Evolutionary conservation across 2,113 vertebrate genomes (phyloP), one percentile per base, ranked within the genome.

Genomic region (Hydrolagus affinis): DNA sequence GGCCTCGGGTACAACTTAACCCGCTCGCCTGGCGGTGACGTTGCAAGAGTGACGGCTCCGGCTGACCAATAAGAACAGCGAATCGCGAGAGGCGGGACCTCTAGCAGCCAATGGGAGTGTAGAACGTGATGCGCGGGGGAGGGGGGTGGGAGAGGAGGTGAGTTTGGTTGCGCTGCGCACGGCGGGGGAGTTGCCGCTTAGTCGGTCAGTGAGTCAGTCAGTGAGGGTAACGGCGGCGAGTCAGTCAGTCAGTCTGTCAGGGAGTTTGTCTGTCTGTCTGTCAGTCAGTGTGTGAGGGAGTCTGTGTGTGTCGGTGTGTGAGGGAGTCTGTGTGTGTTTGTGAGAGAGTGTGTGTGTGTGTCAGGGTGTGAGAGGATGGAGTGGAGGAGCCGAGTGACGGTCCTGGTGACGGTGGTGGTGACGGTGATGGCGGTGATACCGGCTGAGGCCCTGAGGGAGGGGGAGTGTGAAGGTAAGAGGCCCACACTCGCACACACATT

Each of bases 391-490:
- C 93, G 95, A 6, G 44, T 44, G 44, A 6, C 44, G 87, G 95
- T 93, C 21, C 88, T 97, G 60, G 94, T 92, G 25, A 88, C 97
- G 75, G 88, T 91, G 1, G 88, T 97, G 86, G 85, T 96, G 68
- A 93, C 93, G 0, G 44, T 91, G 32, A 88, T 98, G 85, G 88
- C 91, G 1, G 88, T 96, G 86, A 85, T 96, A 59, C 94, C 93
- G 0, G 91, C 88, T 56, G 73, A 90, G 86, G 91, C 94, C 64
- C 89, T 97, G 86, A 94, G 92, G 19, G 93, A 95, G 2, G 96
- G 96, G 85, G 96, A 97, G 2, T 97, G 96, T 89, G 96, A 97
- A 94, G 96, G 96, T 97, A 91, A 15, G 76, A 78, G 76, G 3
- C 44, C 6, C 2, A 44, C 44, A 44, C 44, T 44, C 44, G 1